Percentiles rank a stretch among this genome's conserved stretches.
Conservation (phyloP, 2,797 vertebrate species). For the Apogon hyalosoma region DNA sequence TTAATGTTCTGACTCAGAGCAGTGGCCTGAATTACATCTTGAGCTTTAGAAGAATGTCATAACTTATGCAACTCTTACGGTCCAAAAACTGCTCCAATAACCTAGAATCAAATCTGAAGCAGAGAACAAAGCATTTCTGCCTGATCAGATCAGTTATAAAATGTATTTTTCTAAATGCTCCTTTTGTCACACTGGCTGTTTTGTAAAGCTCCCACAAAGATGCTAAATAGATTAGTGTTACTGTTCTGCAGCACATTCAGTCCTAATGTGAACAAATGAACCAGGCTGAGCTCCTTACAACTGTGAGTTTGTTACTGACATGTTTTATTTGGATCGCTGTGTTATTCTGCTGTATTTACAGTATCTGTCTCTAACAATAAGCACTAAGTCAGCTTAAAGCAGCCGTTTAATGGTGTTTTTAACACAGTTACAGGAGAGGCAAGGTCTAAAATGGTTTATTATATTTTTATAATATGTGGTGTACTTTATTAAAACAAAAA, state of each 20-base stretch:
- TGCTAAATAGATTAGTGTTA: background rate
- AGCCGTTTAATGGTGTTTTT: background rate
- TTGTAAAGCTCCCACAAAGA: constrained; percentile 1
- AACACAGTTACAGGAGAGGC: background rate
- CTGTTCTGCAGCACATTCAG: background rate
- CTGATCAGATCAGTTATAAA: constrained; percentile 28
- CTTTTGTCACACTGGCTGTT: background rate
- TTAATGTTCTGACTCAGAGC: constrained; percentile 26
- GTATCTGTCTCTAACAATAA: background rate
- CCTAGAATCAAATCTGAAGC: constrained; percentile 43
- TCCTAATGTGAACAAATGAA: constrained; percentile 1
- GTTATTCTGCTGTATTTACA: background rate
- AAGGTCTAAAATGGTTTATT: background rate
- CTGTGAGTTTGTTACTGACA: background rate
- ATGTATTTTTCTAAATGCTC: constrained; percentile 11
- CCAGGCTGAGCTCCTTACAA: background rate
- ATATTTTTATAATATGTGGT: background rate
- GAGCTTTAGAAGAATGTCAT: constrained; percentile 25
- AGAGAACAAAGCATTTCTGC: constrained; percentile 9
- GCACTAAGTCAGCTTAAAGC: background rate
- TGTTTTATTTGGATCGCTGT: background rate
- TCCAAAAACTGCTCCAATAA: constrained; percentile 45
- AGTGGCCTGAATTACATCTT: constrained; percentile 43
- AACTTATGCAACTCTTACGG: constrained; percentile 48
- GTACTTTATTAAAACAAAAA: background rate